Evolutionary conservation across 2,888 invertebrate species (phyloP), one percentile per base, ranked within the genome.

Genomic region (Ecliptopera silaceata): DNA sequence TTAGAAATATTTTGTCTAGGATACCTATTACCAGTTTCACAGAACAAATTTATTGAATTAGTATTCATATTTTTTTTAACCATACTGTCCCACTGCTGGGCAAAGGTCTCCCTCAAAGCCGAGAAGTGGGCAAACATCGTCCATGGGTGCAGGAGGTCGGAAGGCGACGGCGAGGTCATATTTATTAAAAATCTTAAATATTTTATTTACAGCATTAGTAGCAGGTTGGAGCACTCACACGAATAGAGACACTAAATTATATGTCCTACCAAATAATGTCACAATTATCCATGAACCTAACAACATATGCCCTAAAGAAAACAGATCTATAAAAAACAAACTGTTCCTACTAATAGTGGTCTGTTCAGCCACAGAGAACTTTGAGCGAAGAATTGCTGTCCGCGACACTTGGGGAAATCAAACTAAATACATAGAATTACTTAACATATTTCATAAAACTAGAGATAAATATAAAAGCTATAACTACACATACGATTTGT

Each of bases 191-290:
- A 22, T 4, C 10, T 42, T 29, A 15, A 6, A 10, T 1, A 31
- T 56, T 10, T 71, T 77, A 78, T 84, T 36, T 82, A 0, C 84
- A 92, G 92, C 84, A 76, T 82, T 76, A 85, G 92, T 87, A 64
- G 86, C 87, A 54, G 96, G 96, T 39, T 96, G 96, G 96, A 92
- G 94, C n/a, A 91, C 92, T 45, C 94, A 95, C 71, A 94, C 94
- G 1, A 95, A 95, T 18, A 90, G 96, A 43, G 95, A 96, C 74
- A 93, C 95, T 17, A 93, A 92, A 71, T 88, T 93, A 57, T 96
- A 96, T 77, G 93, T 96, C 17, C 91, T 93, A 63, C 95, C 95
- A 0, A 93, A 93, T 56, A 94, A 94, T 69, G 90, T 94, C 10
- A 95, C 96, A 0, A 91, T 93, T 3, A 80, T 95, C 56, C 92